Base-by-base conservation (phyloP, 1,140 invertebrate genomes). In the Nymphalis io region DNA sequence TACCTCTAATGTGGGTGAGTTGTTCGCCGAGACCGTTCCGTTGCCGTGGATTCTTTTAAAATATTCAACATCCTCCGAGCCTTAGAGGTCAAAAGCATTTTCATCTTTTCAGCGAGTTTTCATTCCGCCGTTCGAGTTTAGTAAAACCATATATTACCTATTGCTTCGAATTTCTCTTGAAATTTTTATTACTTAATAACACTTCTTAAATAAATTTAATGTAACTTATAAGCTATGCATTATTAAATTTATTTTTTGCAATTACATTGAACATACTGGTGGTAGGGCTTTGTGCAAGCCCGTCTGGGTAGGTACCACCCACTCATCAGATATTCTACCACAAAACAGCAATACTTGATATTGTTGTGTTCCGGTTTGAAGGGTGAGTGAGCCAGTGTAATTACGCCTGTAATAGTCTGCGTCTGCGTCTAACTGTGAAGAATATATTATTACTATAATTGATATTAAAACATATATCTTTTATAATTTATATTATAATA, bases 61-160 rank as follows among this genome's bases (percentile, higher is more conserved):
- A 82, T 82, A 80, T 82, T 82, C 75, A 82, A 65, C 63, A 72
- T 70, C 68, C 64, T 74, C 71, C 68, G 46, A 78, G 78, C 74
- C 68, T 75, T 75, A 74, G 75, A 82, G 76, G 74, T 80, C 76
- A 76, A 80, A 74, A 78, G 74, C 74, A 76, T 82, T 80, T 80
- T 82, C 73, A 78, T 78, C 78, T 78, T 80, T 78, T 76, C 70
- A 78, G 57, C 64, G 75, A 74, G 71, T 74, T 78, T 78, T 74
- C 73, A 78, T 77, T 78, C 66, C 72, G 71, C 73, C 72, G 63
- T 64, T 71, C 61, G 70, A 76, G 71, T 74, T 72, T 60, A 69
- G 72, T 78, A 72, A 72, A 75, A 74, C 58, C 65, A 44, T 74
- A 71, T 71, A 69, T 77, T 78, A 73, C 64, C 58, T 66, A 72